Evolutionary conservation across 2,888 invertebrate species (phyloP), one percentile per base, ranked within the genome.

Genomic region (Malthinus flaveolus): DNA sequence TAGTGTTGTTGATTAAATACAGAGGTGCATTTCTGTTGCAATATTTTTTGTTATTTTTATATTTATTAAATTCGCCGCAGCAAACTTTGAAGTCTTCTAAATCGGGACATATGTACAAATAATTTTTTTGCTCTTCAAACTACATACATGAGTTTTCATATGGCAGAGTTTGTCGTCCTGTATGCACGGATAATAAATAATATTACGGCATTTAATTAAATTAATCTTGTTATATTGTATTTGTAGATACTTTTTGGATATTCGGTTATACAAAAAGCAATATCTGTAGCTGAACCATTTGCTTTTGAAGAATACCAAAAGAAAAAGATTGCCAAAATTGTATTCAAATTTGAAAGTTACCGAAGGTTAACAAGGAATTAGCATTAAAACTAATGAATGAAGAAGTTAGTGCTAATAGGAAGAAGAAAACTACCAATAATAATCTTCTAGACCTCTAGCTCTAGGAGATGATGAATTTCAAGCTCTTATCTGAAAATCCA

Each of bases 231-330:
- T 7, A 50, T 55, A 42, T n/a, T n/a, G n/a, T n/a, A n/a, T n/a
- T 59, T 75, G 36, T 66, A 87, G 87, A 42, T 97, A 91, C 79
- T 99, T 97, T 74, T 89, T 99, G 71, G 96, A 98, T 78, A 87
- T 92, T 1, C 83, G 95, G 67, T 81, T 99, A 42, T 98, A 97
- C 75, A 90, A 91, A 95, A 96, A 79, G 95, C 96, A 0, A 93
- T 91, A 78, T 85, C 92, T 9, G 86, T 93, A 39, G 89, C 90
- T 10, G 91, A 97, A 81, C 97, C 98, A 62, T 97, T 97, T 78
- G 93, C 93, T 32, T 97, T 93, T 76, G 94, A 96, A 65, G 89
- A 93, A 67, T 97, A 95, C 78, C 91, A 92, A 65, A 91, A 89
- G 76, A 88, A 88, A 66, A 95, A 95, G 79, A 91, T 98, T 48